These are phyloP conservation scores for Caranx ignobilis DNA, from an alignment of 2,113 vertebrate species.

Conservation along the genomic window DNA sequence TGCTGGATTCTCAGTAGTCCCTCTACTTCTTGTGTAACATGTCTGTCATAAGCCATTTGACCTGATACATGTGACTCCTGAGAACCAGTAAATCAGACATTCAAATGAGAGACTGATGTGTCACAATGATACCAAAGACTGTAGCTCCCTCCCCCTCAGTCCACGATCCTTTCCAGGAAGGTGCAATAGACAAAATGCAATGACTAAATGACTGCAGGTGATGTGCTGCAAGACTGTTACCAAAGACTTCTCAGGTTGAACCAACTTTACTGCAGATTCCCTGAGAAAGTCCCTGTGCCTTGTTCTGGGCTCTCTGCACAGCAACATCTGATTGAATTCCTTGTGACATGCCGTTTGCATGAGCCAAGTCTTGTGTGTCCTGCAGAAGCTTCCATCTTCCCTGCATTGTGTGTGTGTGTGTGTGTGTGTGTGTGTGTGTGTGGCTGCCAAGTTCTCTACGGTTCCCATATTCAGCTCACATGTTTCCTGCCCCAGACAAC, in stretches of 20 bases:
- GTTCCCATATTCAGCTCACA: constrained; percentile 64
- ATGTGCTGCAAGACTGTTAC: constrained; percentile 5
- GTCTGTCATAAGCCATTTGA: constrained; percentile 34
- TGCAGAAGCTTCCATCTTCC: constrained; percentile 44
- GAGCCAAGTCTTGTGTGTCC: constrained; percentile 59
- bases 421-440: constrained; percentile 25
- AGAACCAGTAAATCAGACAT: constrained; percentile 55
- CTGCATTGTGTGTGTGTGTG: constrained; percentile 32
- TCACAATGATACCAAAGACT: constrained; percentile 40
- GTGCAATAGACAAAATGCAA: constrained; percentile 19
- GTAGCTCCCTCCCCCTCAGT: not conserved
- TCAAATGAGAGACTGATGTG: constrained; percentile 45
- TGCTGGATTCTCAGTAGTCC: constrained; percentile 12
- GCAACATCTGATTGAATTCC: constrained; percentile 66
- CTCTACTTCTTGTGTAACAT: constrained; percentile 18
- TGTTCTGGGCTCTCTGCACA: constrained; percentile 30
- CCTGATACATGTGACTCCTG: constrained; percentile 46
- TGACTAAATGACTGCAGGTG: constrained; percentile 40
- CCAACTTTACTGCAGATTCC: constrained; percentile 31
- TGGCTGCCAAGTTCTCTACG: constrained; percentile 55
- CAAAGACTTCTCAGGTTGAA: constrained; percentile 30
- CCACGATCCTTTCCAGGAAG: constrained; percentile 36
- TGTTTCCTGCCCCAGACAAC: constrained; percentile 64
- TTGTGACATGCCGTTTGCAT: constrained; percentile 48
- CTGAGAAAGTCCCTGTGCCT: constrained; percentile 51